Evolutionary conservation across 2,888 invertebrate species (phyloP), one percentile per base, ranked within the genome.

Genomic region (Hydroisotoma schaefferi): DNA sequence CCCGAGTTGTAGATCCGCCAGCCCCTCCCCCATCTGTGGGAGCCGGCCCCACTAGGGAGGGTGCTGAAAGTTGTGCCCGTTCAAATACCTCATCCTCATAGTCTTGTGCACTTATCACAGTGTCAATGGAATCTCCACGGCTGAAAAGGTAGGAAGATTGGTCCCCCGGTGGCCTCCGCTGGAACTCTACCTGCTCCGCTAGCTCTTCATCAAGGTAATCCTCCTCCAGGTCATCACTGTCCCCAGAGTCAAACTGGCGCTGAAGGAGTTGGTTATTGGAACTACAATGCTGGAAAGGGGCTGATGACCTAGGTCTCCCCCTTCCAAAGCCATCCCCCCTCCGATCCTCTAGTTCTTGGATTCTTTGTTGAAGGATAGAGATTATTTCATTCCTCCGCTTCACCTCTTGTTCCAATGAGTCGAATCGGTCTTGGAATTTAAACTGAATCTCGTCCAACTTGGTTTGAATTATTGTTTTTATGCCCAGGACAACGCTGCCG

Each of bases 351-450:
- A 88, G 75, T 74, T 87, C 84, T 75, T 83, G 81, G 73, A 87
- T 87, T 73, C 88, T 81, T 70, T 81, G 81, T 75, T 87, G 88
- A 40, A 92, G 81, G 75, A 88, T 85, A 54, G 82, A 82, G 73
- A 92, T 92, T 61, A 90, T 85, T 74, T 87, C 87, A 75, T 92
- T 90, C 37, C 90, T 82, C 73, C 84, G 85, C 29, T 84, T 80
- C n/a, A 92, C 85, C 78, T 91, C 91, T 63, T 85, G 82, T 77
- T 90, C 88, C 76, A 92, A 79, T 67, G 83, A 86, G 61, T 85
- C 83, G 75, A 89, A 88, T 59, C 88, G 76, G 27, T 75, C 75
- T 67, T 78, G 78, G 71, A 80, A 81, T 65, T 78, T 78, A 43
- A 70, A 74, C 68, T 81, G 80, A 40, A 72, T 67, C 55, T 72